A percentile compares a stretch with the other conserved stretches of the same genome.
phyloP scores from a whole-genome alignment of 2,888 invertebrate genomes.

The Priocnemis perturbator region DNA sequence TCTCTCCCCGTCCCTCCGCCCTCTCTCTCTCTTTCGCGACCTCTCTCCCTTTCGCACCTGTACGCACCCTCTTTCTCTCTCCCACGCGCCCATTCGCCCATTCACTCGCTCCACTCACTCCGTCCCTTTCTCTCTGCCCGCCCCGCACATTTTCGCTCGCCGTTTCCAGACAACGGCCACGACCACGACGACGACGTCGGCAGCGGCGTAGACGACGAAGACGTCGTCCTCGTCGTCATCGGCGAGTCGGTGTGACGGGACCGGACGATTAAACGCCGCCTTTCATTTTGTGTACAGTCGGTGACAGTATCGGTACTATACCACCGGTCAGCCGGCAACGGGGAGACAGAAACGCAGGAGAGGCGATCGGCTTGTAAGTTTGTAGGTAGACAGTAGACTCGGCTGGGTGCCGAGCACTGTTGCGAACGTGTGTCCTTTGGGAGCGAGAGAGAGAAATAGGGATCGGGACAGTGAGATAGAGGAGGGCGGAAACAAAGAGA shows the following conservation, averaged over 20 bases:
- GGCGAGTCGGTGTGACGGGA: background rate
- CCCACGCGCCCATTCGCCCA: conserved; percentile 8
- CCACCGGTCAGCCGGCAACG: background rate
- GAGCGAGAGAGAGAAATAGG: too few species aligned
- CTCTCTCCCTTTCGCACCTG: conserved; percentile 20
- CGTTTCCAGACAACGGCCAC: background rate
- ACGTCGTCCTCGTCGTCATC: conserved; percentile 62
- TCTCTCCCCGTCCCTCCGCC: conserved; percentile 27
- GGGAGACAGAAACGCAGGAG: background rate
- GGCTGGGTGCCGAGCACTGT: too few species aligned
- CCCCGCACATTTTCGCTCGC: background rate
- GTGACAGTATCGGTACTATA: conserved; percentile 52
- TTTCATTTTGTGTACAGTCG: conserved; percentile 74
- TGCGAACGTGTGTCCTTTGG: too few species aligned
- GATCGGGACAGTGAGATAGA: too few species aligned
- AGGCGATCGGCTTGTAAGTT: background rate
- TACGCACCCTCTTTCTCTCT: conserved; percentile 31
- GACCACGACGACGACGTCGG: conserved; percentile 19
- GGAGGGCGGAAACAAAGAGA: too few species aligned
- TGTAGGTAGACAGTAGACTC: too few species aligned
- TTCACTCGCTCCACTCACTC: background rate
- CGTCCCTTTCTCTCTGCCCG: background rate
- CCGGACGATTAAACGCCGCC: conserved; percentile 66
- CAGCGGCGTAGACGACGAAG: conserved; percentile 2
- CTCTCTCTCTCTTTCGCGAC: conserved; percentile 6